A percentile compares a stretch with the other conserved stretches of the same genome.
These are phyloP conservation scores for Ypsolopha sequella DNA, from an alignment of 2,888 invertebrate species.

Conservation along the genomic window DNA sequence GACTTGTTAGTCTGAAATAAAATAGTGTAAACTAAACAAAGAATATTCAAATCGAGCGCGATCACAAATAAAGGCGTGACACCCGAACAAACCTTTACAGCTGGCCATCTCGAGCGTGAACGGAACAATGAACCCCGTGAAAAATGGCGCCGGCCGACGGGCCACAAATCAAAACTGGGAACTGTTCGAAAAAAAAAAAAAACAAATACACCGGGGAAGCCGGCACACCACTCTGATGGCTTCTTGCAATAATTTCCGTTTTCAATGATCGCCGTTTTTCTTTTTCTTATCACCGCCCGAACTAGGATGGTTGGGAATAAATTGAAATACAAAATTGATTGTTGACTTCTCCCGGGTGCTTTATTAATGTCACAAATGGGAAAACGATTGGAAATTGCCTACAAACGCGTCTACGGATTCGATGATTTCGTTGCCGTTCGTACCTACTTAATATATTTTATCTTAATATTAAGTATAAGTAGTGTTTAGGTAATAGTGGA, in stretches of 20 bases:
- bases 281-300: conserved; percentile 69
- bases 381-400: conserved; percentile 67
- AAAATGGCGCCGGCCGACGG: conserved; percentile 42
- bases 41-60: conserved; percentile 24
- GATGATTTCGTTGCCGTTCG: conserved; percentile 27
- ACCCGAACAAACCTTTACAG: conserved; percentile 30
- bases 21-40: conserved; percentile 8
- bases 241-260: conserved; percentile 72
- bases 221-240: conserved; percentile 63
- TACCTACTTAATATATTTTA: conserved; percentile 6
- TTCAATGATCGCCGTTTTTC: conserved; percentile 64
- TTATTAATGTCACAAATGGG: conserved; percentile 70
- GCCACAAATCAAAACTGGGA: conserved; percentile 56
- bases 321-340: conserved; percentile 72
- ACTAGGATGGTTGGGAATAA: conserved; percentile 69
- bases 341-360: conserved; percentile 67
- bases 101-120: conserved; percentile 33
- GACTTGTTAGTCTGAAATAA: neutral
- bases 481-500: no score
- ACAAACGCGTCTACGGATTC: conserved; percentile 42
- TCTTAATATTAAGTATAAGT: no score
- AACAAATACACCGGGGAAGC: conserved; percentile 38
- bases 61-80: conserved; percentile 32
- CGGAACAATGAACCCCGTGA: conserved; percentile 50
- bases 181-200: conserved; percentile 31